phyloP scores from a whole-genome alignment of 2,888 invertebrate genomes.

The Eurois occulta region DNA sequence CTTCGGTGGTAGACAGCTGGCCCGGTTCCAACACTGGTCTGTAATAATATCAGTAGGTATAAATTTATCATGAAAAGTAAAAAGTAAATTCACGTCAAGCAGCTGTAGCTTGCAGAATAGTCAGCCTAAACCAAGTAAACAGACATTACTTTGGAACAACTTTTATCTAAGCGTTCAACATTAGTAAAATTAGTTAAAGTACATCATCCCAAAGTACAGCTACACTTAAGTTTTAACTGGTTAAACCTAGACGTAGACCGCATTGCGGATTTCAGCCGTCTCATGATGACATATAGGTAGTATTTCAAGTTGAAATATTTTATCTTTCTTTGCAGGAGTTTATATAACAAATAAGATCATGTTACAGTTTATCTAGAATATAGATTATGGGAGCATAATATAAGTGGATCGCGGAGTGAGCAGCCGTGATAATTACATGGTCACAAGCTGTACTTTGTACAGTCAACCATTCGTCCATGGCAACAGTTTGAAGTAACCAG shows the following conservation, averaged over 20 bases:
- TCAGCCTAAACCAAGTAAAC: neutral
- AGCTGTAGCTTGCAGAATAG: neutral
- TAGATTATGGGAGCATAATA: slow-evolving; percentile 49
- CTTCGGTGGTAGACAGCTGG: slow-evolving; percentile 4
- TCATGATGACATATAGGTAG: slow-evolving; percentile 29
- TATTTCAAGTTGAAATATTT: slow-evolving; percentile 33
- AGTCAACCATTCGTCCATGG: neutral
- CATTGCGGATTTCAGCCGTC: slow-evolving; percentile 39
- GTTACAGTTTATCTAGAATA: slow-evolving; percentile 44
- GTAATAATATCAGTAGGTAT: neutral
- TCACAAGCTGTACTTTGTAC: slow-evolving; percentile 44
- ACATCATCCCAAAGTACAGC: neutral
- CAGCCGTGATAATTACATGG: slow-evolving; percentile 51
- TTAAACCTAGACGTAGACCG: slow-evolving; percentile 20
- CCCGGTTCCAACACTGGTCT: slow-evolving; percentile 11
- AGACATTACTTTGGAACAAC: neutral
- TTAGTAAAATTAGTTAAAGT: neutral
- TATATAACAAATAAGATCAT: slow-evolving; percentile 16
- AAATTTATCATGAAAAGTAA: slow-evolving; percentile 11
- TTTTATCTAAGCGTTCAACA: slow-evolving; percentile 2
- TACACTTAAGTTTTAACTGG: slow-evolving; percentile 36
- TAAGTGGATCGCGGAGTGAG: slow-evolving; percentile 42
- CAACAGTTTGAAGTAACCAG: neutral
- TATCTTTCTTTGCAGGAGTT: slow-evolving; percentile 33
- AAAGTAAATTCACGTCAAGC: neutral